Conservation (phyloP, 2,797 vertebrate species). For the Neosalanx taihuensis region DNA sequence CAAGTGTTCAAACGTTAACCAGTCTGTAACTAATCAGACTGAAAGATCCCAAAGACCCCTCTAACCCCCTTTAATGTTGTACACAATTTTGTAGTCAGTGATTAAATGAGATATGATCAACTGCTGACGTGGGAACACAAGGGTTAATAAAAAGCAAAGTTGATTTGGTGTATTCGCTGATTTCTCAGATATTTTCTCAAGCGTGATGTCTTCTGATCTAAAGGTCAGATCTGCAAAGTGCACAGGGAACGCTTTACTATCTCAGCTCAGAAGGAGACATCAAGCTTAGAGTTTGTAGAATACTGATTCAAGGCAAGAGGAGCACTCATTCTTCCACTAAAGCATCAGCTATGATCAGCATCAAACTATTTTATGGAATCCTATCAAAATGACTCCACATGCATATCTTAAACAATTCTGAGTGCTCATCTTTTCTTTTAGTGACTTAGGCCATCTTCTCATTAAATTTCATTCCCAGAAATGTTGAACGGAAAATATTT, state of each 20-base stretch:
- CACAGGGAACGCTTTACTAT: constrained; percentile 33
- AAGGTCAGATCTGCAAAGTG: constrained; percentile 61
- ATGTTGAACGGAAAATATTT: too few species aligned
- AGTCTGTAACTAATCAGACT: too few species aligned
- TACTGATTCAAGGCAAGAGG: constrained; percentile 50
- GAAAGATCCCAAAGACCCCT: not conserved
- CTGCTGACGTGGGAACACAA: constrained; percentile 14
- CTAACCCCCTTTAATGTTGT: not conserved
- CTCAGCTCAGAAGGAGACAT: constrained; percentile 32
- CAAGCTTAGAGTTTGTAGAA: not conserved
- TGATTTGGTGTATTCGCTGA: constrained; percentile 44
- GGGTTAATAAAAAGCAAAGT: constrained; percentile 51
- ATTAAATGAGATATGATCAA: not conserved
- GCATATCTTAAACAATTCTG: not conserved
- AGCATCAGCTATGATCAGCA: not conserved
- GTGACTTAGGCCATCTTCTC: too few species aligned
- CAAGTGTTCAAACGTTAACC: too few species aligned
- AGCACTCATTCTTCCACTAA: constrained; percentile 19
- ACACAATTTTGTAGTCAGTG: not conserved
- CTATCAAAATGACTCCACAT: not conserved
- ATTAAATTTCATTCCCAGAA: too few species aligned
- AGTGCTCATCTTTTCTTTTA: constrained; percentile 1
- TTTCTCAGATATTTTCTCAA: constrained; percentile 57
- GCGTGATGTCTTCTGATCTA: constrained; percentile 50
- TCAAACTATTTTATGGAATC: not conserved